Percentiles rank a stretch among this genome's conserved stretches.
Conservation (phyloP, 2,888 invertebrate genomes). For the Athrips mouffetella region DNA sequence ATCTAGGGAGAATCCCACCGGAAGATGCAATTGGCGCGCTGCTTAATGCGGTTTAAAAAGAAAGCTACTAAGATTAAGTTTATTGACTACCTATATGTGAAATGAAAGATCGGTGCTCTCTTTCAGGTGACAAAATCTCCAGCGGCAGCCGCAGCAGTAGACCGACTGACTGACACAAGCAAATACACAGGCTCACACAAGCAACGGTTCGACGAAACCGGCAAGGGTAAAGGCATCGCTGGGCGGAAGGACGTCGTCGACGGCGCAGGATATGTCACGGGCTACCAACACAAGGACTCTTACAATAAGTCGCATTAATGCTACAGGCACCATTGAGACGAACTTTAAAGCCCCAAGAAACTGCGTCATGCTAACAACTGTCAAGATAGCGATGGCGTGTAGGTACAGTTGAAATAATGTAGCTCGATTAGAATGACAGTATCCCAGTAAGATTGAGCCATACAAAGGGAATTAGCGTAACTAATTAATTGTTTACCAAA, state of each 20-base stretch:
- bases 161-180: constrained; percentile 89
- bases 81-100: too few species aligned
- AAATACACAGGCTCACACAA: constrained; percentile 94
- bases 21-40: too few species aligned
- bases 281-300: constrained; percentile 90
- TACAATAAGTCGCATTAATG: constrained; percentile 80
- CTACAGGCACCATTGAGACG: not conserved
- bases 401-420: too few species aligned
- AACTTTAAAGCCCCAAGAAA: not conserved
- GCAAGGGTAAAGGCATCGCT: constrained; percentile 91
- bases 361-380: not conserved
- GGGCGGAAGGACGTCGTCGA: constrained; percentile 88
- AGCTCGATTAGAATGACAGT: not conserved
- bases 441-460: too few species aligned
- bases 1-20: too few species aligned
- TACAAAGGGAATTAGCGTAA: too few species aligned
- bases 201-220: constrained; percentile 89
- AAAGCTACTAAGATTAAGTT: too few species aligned
- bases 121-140: constrained; percentile 62
- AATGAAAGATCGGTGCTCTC: not conserved
- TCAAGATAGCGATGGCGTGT: too few species aligned
- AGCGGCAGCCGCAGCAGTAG: constrained; percentile 79
- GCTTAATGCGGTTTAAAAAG: too few species aligned
- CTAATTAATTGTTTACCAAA: too few species aligned
- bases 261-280: constrained; percentile 88